Evolutionary conservation across 2,113 vertebrate genomes (phyloP), one percentile per base, ranked within the genome.

Genomic region (Xenopus tropicalis): DNA sequence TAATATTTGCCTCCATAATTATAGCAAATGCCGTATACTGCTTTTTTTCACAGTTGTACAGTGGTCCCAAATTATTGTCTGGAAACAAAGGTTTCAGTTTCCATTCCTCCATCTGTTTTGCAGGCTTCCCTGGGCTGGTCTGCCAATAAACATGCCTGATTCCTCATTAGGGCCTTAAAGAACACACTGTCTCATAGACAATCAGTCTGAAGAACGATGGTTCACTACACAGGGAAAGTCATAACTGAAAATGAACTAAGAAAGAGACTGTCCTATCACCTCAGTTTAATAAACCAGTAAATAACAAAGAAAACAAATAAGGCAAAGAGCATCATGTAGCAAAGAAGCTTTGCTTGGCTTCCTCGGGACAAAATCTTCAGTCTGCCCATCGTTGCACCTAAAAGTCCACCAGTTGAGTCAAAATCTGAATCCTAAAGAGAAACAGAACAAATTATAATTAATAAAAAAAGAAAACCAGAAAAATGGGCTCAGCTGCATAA

Each of bases 311-410:
- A 98, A 17, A 99, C 96, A 64, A 99, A 98, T 2, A 94, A 70
- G 20, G 94, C 89, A 78, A 99, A 99, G 11, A 99, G 89, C 83
- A 97, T 89, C 95, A 99, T 92, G 83, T 98, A 99, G 88, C 93
- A 95, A 58, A 96, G 80, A 1, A 99, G 82, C 78, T 93, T 96
- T 61, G 96, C 91, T 80, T 98, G 97, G 82, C 97, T 99, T 80
- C 97, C 97, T 85, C 92, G 91, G 80, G 97, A 95, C 57, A 99
- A 89, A 20, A 83, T 83, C 84, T 95, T 97, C 66, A 99, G 88
- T 85, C 93, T 89, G 83, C 93, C 93, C 69, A 98, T 94, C 25
- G 97, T 98, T 62, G 93, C 91, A 52, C 95, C 95, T 2, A 99
- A 86, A 79, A 99, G 85, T 78, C 97, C 97, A 29, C 94, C 92